These are phyloP conservation scores for Drosophila koepferae DNA, from an alignment of 2,888 invertebrate genomes.

Conservation along the genomic window DNA sequence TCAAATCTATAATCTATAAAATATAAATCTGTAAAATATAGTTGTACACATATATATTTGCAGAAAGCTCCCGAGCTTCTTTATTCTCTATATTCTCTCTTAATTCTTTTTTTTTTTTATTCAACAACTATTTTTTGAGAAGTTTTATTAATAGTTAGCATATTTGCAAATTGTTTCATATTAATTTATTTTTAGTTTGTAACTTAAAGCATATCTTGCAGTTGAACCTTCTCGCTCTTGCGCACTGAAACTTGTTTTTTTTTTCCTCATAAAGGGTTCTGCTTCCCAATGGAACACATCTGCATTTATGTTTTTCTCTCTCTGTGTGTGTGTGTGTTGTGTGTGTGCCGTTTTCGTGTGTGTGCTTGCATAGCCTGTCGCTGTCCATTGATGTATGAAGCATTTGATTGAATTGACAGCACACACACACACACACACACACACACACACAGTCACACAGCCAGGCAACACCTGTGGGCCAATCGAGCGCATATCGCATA, in stretches of 20 bases:
- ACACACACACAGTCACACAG: not conserved
- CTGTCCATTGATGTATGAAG: slow-evolving; percentile 78
- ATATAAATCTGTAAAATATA: too few relatives aligned
- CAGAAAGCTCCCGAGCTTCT: too few relatives aligned
- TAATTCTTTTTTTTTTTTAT: too few relatives aligned
- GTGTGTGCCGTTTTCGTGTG: slow-evolving; percentile 9
- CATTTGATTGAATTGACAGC: slow-evolving; percentile 81
- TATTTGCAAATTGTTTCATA: too few relatives aligned
- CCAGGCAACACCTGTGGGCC: slow-evolving; percentile 53
- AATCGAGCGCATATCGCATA: slow-evolving; percentile 76
- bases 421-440: slow-evolving; percentile 19
- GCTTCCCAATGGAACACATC: slow-evolving; percentile 39
- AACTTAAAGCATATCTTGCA: not conserved
- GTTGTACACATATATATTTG: too few relatives aligned
- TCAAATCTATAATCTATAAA: too few relatives aligned
- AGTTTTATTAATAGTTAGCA: too few relatives aligned
- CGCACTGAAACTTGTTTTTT: not conserved
- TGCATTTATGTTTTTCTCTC: slow-evolving; percentile 28
- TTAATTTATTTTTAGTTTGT: too few relatives aligned
- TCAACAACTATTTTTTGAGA: too few relatives aligned
- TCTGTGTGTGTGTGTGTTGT: slow-evolving; percentile 5
- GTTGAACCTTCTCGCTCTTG: not conserved
- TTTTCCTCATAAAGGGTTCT: slow-evolving; percentile 43
- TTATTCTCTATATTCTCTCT: too few relatives aligned
- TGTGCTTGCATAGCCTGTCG: slow-evolving; percentile 44